phyloP scores from a whole-genome alignment of 2,113 vertebrate genomes.

The Progne subis region DNA sequence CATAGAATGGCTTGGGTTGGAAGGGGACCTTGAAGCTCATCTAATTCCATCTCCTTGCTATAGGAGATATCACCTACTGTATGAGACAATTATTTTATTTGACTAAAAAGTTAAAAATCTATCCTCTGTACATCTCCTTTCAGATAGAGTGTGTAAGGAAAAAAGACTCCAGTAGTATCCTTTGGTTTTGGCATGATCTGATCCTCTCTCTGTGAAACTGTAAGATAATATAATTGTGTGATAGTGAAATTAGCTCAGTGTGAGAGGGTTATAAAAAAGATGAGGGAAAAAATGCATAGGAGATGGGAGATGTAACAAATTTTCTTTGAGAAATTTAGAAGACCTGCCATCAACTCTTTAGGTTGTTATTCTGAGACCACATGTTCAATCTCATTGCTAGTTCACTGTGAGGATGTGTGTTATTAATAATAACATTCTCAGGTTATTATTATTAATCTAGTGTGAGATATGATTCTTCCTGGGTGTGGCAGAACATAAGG shows the following conservation, averaged over 20 bases:
- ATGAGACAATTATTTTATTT: not conserved
- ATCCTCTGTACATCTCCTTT: not conserved
- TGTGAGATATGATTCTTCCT: not conserved
- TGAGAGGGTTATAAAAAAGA: not conserved
- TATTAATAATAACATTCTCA: not conserved
- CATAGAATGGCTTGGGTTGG: not conserved
- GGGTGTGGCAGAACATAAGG: not conserved
- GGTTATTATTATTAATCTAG: not conserved
- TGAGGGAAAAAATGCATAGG: not conserved
- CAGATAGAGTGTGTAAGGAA: not conserved
- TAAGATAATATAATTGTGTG: not conserved
- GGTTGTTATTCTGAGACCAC: not conserved
- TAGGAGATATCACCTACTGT: not conserved
- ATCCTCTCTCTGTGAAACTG: not conserved
- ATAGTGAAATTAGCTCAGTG: not conserved
- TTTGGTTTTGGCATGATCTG: not conserved
- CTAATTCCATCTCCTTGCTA: not conserved
- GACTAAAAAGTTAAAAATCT: not conserved
- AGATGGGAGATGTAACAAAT: not conserved
- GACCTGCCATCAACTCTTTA: not conserved
- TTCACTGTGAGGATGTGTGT: not conserved
- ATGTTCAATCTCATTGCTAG: not conserved
- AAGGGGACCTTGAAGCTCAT: not conserved
- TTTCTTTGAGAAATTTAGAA: not conserved
- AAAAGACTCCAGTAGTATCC: not conserved